Evolutionary conservation across 53 echinoderm and acorn worm species (phyloP).

Genomic region (Antedon mediterranea): DNA sequence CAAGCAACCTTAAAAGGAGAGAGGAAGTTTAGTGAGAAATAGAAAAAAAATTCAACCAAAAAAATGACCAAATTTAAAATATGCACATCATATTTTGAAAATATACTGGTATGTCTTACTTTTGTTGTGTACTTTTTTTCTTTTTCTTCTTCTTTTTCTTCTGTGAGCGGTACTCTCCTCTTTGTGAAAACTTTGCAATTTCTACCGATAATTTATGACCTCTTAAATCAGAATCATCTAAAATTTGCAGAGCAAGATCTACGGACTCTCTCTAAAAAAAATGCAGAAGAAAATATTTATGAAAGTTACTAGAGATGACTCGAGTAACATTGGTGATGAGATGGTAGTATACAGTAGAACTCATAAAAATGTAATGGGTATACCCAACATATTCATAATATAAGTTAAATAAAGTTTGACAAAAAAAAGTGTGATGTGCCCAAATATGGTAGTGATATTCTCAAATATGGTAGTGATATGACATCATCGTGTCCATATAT

Average conservation of each 20-base stretch:
- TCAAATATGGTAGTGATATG: too few relatives aligned
- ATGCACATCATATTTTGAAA: neutral
- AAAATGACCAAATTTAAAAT: neutral
- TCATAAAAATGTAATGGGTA: too few relatives aligned
- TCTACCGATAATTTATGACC: slow-evolving; percentile 64
- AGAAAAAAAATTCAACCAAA: too few relatives aligned
- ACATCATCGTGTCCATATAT: too few relatives aligned
- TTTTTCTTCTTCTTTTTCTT: slow-evolving; percentile 75
- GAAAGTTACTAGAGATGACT: too few relatives aligned
- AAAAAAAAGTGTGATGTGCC: too few relatives aligned
- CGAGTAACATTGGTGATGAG: too few relatives aligned
- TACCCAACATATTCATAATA: neutral
- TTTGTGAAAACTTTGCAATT: slow-evolving; percentile 64
- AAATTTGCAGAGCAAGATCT: slow-evolving; percentile 60
- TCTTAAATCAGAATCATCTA: slow-evolving; percentile 67
- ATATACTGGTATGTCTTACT: slow-evolving; percentile 28
- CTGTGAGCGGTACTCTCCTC: slow-evolving; percentile 51
- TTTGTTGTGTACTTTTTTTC: slow-evolving; percentile 69
- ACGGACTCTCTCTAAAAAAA: slow-evolving; percentile 69
- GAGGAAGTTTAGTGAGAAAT: too few relatives aligned
- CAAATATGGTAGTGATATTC: too few relatives aligned
- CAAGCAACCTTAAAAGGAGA: slow-evolving; percentile 36
- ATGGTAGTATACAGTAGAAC: too few relatives aligned
- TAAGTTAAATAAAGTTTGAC: too few relatives aligned
- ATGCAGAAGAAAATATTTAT: neutral